Conservation (phyloP, 2,113 vertebrate genomes). For the Lycocorax pyrrhopterus region DNA sequence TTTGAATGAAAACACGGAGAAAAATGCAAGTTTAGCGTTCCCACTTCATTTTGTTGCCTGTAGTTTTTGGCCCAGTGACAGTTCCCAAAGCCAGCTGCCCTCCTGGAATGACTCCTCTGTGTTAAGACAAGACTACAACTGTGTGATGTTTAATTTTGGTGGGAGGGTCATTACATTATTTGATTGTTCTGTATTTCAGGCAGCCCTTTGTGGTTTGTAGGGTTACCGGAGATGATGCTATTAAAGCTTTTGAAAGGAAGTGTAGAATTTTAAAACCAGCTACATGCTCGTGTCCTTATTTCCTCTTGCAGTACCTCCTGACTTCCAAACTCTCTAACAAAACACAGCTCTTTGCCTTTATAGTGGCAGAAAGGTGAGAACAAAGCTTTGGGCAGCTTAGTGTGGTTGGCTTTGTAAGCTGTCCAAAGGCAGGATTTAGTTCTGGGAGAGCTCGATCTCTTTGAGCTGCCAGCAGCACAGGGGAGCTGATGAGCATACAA, state of each 20-base stretch:
- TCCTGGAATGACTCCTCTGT: neutral
- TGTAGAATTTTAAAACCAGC: neutral
- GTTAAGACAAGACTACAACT: neutral
- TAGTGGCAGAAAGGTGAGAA: neutral
- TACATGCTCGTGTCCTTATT: neutral
- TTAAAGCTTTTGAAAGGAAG: constrained; percentile 40
- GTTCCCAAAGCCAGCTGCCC: neutral
- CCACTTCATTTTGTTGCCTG: neutral
- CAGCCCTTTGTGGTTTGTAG: neutral
- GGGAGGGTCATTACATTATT: neutral
- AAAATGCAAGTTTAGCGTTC: neutral
- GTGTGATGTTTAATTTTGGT: neutral
- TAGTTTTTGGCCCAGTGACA: neutral
- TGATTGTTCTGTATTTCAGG: neutral
- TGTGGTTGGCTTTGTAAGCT: neutral
- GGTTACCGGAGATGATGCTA: neutral
- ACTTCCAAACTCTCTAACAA: neutral
- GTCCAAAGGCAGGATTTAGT: neutral
- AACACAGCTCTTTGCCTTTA: neutral
- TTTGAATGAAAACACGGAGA: neutral
- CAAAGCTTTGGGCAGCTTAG: neutral
- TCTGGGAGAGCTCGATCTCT: neutral
- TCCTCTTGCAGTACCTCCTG: neutral
- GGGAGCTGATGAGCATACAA: neutral
- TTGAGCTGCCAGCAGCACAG: neutral